Evolutionary conservation across 1,140 invertebrate species (phyloP).

Genomic region (Lepidostoma basale): DNA sequence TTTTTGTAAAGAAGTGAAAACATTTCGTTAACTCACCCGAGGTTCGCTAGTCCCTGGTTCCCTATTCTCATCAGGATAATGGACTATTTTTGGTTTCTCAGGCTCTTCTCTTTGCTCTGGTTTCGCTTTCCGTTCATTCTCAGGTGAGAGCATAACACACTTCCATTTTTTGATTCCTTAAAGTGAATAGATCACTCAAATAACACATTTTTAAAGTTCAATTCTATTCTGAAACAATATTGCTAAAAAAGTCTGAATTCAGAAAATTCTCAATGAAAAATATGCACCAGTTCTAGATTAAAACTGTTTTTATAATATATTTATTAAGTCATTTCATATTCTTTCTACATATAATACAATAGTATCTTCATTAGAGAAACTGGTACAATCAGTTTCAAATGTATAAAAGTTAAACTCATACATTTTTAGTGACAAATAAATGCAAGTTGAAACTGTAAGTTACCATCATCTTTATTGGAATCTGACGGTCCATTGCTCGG

Average conservation of each 20-base stretch:
- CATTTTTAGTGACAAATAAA: background rate
- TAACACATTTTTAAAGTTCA: too few relatives aligned
- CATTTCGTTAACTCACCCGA: conserved; percentile 51
- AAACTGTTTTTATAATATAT: too few relatives aligned
- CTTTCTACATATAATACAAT: background rate
- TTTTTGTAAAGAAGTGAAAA: background rate
- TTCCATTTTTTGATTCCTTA: conserved; percentile 72
- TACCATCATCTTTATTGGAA: conserved; percentile 55
- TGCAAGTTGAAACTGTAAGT: conserved; percentile 8
- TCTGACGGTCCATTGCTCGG: conserved; percentile 47
- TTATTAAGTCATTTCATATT: background rate
- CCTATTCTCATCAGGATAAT: conserved; percentile 49
- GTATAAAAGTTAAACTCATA: too few relatives aligned
- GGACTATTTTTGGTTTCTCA: conserved; percentile 56
- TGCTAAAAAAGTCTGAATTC: background rate
- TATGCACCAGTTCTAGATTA: background rate
- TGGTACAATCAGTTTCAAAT: too few relatives aligned
- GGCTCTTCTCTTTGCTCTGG: conserved; percentile 50
- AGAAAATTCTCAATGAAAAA: background rate
- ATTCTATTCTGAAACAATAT: too few relatives aligned
- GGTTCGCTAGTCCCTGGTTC: conserved; percentile 53
- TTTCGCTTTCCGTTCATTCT: conserved; percentile 61
- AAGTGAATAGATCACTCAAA: conserved; percentile 5
- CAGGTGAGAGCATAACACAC: conserved; percentile 73
- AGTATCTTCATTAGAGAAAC: background rate